Base-by-base conservation (phyloP, 2,113 vertebrate genomes). In the Etheostoma spectabile region DNA sequence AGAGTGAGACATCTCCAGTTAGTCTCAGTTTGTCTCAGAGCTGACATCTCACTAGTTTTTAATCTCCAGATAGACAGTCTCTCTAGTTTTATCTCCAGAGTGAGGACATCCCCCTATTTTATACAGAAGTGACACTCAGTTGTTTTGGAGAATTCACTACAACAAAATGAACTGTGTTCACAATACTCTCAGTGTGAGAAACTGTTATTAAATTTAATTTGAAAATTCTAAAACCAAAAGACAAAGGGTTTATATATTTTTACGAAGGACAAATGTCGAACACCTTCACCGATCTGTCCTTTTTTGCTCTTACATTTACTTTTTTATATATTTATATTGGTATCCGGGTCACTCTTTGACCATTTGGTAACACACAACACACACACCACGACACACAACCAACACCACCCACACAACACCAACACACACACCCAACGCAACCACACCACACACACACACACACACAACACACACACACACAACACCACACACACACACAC, bases 311-410 rank as follows among this genome's bases (percentile, higher is more conserved):
- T 3, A 49, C 22, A 0, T 63, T 1, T 59, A 15, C 8, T 19
- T 15, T 48, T 1, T 59, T 27, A 4, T 49, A 11, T 56, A n/a
- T 18, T 38, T 15, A 1, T 35, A 67, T 84, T 74, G 71, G 42
- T 87, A 84, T 85, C 81, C 86, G 5, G 22, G 19, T 69, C 86
- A 82, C 56, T 77, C n/a, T 24, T 33, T 52, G 56, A 72, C 68
- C 67, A 85, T 81, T 67, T 88, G 82, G 82, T 64, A 84, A 62
- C 30, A 12, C 35, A n/a, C 51, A 38, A 49, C 21, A 30, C 14
- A 27, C 55, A 16, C 24, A 71, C 67, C n/a, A n/a, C n/a, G n/a
- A 70, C 13, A 46, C 52, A 22, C 48, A 48, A n/a, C n/a, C n/a
- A n/a, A n/a, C n/a, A n/a, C n/a, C 52, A 68, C 76, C 72, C 45